A percentile compares a stretch with the other conserved stretches of the same genome.
phyloP scores from a whole-genome alignment of 2,888 invertebrate species.

The Branchellion lobata region DNA sequence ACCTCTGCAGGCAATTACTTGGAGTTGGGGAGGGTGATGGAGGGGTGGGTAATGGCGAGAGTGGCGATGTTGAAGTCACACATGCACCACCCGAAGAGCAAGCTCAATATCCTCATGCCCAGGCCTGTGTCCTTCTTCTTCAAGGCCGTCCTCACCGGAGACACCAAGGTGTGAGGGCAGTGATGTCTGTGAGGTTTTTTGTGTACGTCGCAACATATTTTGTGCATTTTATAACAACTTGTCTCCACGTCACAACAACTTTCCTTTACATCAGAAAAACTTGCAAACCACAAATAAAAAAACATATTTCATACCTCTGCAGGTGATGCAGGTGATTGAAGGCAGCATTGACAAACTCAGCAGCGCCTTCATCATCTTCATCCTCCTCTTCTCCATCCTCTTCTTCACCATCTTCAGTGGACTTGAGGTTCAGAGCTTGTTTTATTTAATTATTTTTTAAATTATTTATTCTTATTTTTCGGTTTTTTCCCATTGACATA shows the following conservation, averaged over 20 bases:
- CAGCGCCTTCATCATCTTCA: constrained; percentile 79
- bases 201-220: neutral
- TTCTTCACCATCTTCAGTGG: constrained; percentile 79
- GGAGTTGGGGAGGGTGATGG: constrained; percentile 48
- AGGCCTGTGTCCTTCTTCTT: constrained; percentile 76
- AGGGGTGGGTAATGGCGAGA: constrained; percentile 32
- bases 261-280: too few relatives aligned
- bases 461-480: too few relatives aligned
- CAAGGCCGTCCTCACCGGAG: constrained; percentile 67
- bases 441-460: neutral
- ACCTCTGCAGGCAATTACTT: constrained; percentile 48
- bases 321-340: constrained; percentile 59
- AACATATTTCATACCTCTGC: too few relatives aligned
- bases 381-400: constrained; percentile 77
- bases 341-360: constrained; percentile 77
- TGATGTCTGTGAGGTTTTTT: too few relatives aligned
- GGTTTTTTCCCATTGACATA: too few relatives aligned
- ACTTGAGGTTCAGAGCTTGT: constrained; percentile 70
- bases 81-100: constrained; percentile 42
- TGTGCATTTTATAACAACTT: neutral
- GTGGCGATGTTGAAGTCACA: constrained; percentile 35
- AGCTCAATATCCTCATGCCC: constrained; percentile 65
- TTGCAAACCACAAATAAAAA: too few relatives aligned
- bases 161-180: constrained; percentile 55
- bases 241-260: too few relatives aligned